Evolutionary conservation across 2,888 invertebrate species (phyloP), one percentile per base, ranked within the genome.

Genomic region (Rhyacophila evoluta): DNA sequence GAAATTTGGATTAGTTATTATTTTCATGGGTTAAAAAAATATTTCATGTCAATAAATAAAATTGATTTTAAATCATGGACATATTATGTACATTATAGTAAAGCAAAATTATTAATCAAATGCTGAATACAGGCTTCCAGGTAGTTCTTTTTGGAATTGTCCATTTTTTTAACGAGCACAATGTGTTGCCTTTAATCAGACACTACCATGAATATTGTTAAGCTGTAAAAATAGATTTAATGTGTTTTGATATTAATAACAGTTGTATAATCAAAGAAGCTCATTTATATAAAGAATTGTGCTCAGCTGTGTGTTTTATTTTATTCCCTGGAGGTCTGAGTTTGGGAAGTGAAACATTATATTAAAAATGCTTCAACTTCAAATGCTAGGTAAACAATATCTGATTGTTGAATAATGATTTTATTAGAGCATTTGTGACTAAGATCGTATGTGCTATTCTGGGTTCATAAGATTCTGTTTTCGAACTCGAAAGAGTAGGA

Each of bases 241-340:
- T 37, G 70, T 74, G 79, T 77, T 79, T 79, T 79, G 79, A 77
- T 79, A 79, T 77, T 79, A 77, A 68, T 77, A 75, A 74, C 69
- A 70, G 39, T 79, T 75, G 79, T 76, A 73, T 74, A 72, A 76
- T 77, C 76, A 77, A 73, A 74, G 72, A 77, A 77, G 77, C 79
- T 79, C 79, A 79, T 79, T 77, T 79, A 79, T 77, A 79, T 79
- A 76, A 79, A 79, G 77, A 79, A 36, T 38, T 76, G 75, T 79
- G 75, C 74, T 67, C 72, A 39, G 71, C 37, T 38, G 55, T 29
- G 27, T 71, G 19, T 72, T 41, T 69, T 74, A 37, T 27, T 72
- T 76, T 36, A 15, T 67, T 27, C 69, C 33, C 15, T 10, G 12
- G 1, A 4, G 19, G 10, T 55, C 55, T 55, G 55, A n/a, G n/a